Conservation (phyloP, 2,113 vertebrate species). For the Periophthalmus modestus region DNA sequence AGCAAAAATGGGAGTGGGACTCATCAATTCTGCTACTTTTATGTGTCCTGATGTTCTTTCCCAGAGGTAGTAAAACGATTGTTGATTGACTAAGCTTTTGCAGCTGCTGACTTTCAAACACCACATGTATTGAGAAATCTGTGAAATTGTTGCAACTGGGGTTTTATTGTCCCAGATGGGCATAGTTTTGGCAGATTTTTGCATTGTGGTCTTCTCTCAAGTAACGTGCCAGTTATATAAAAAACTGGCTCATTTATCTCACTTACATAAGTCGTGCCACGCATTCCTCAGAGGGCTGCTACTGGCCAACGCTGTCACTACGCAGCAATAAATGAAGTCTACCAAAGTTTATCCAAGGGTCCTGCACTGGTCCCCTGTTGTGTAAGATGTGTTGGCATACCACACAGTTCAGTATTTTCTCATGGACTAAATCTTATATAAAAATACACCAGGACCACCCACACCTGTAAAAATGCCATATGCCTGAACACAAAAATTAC, state of each 20-base stretch:
- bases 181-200: conserved; percentile 37
- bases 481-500: background rate
- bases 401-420: background rate
- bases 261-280: conserved; percentile 44
- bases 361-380: background rate
- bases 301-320: conserved; percentile 43
- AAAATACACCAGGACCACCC: background rate
- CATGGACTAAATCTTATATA: background rate
- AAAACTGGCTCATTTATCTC: conserved; percentile 56
- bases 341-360: conserved; percentile 1
- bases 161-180: conserved; percentile 11
- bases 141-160: background rate
- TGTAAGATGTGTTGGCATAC: background rate
- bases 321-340: conserved; percentile 7
- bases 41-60: background rate
- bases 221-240: conserved; percentile 21
- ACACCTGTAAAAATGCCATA: background rate
- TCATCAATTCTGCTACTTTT: background rate
- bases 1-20: background rate
- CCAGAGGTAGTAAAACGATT: background rate
- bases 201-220: conserved; percentile 33
- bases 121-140: no score
- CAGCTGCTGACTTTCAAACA: background rate
- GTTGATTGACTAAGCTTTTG: background rate
- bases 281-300: conserved; percentile 59